These are phyloP conservation scores for Sebastes matsubarae DNA, from an alignment of 2,797 vertebrate species.

Conservation along the genomic window DNA sequence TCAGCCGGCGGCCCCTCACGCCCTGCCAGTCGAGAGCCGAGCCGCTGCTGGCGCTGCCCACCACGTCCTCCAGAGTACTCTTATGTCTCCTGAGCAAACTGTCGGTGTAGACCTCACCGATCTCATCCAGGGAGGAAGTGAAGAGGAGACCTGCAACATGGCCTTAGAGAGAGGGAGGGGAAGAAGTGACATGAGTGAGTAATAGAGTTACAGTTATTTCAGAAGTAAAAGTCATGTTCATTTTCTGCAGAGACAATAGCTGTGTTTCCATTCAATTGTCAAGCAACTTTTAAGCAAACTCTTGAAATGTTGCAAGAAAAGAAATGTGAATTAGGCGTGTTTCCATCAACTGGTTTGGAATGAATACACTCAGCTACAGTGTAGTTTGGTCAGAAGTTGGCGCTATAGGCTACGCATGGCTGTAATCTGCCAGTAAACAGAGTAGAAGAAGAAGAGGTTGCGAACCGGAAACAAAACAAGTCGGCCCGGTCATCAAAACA, in stretches of 20 bases:
- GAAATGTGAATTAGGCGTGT: no score
- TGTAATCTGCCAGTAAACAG: not conserved
- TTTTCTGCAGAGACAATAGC: not conserved
- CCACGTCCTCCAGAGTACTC: slow-evolving; percentile 83
- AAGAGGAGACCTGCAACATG: slow-evolving; percentile 80
- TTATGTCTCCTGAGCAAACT: slow-evolving; percentile 84
- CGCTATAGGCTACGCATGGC: not conserved
- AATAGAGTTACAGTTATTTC: no score
- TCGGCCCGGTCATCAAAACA: not conserved
- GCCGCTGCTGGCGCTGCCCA: slow-evolving; percentile 49
- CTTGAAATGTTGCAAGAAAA: no score
- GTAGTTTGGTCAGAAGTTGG: not conserved
- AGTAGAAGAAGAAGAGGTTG: not conserved
- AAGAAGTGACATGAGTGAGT: not conserved
- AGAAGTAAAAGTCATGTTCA: not conserved
- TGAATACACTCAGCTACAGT: not conserved
- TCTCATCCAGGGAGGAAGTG: slow-evolving; percentile 78
- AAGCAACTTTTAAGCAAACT: not conserved
- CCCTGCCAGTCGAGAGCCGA: slow-evolving; percentile 79
- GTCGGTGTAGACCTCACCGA: slow-evolving; percentile 79
- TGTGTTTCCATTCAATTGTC: not conserved
- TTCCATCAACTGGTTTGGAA: not conserved
- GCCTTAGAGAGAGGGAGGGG: slow-evolving; percentile 42
- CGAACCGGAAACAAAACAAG: not conserved
- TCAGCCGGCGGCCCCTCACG: slow-evolving; percentile 73